These are phyloP conservation scores for Selene dorsalis DNA, from an alignment of 2,797 vertebrate genomes.

Conservation along the genomic window DNA sequence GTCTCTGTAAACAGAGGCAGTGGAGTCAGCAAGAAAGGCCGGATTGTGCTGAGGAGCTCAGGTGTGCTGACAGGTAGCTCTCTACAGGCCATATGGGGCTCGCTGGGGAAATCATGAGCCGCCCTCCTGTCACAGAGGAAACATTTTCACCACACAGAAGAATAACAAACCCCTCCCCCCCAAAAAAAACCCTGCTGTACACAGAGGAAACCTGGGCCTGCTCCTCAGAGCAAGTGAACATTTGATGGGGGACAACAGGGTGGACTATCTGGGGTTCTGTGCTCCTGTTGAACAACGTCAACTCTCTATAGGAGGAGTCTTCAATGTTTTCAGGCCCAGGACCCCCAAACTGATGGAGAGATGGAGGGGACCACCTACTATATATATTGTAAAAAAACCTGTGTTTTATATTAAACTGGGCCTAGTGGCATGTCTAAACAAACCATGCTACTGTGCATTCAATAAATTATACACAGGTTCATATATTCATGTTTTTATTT, in stretches of 20 bases:
- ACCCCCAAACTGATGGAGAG: too few species aligned
- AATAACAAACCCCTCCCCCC: too few species aligned
- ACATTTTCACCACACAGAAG: conserved; percentile 64
- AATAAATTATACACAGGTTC: too few species aligned
- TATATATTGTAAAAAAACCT: too few species aligned
- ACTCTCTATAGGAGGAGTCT: too few species aligned
- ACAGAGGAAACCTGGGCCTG: conserved; percentile 42
- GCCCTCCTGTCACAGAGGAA: conserved; percentile 57
- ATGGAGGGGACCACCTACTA: too few species aligned
- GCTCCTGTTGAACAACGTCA: conserved; percentile 14
- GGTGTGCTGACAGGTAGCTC: conserved; percentile 85
- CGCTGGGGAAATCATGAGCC: conserved; percentile 83
- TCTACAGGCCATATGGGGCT: conserved; percentile 58
- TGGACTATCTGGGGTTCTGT: conserved; percentile 31
- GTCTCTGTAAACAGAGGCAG: conserved; percentile 64
- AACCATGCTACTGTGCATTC: too few species aligned
- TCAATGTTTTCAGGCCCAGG: too few species aligned
- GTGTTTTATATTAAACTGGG: too few species aligned
- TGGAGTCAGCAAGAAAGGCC: conserved; percentile 74
- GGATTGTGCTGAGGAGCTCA: conserved; percentile 76
- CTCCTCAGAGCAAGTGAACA: conserved; percentile 26
- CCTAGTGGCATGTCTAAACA: too few species aligned
- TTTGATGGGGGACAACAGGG: conserved; percentile 22
- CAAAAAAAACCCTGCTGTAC: conserved; percentile 43
- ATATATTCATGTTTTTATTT: too few species aligned